Evolutionary conservation across 2,888 invertebrate species (phyloP).

Genomic region (Agapetus fuscipes): DNA sequence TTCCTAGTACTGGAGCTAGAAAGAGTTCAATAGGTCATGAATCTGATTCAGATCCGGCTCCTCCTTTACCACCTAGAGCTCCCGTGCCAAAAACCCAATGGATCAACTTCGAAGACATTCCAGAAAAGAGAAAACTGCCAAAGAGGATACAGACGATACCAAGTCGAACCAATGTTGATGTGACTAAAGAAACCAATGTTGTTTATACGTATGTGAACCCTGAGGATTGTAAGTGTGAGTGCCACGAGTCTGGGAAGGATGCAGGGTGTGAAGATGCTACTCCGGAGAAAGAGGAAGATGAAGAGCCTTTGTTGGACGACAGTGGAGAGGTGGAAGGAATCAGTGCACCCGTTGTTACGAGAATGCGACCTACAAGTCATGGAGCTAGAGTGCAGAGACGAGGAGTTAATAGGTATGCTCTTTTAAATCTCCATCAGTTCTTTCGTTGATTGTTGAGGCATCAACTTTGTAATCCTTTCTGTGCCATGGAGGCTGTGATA

Average conservation of each 20-base stretch:
- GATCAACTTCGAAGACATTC: constrained; percentile 83
- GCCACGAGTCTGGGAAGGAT: constrained; percentile 51
- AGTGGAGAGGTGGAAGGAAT: constrained; percentile 35
- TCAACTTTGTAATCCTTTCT: no score
- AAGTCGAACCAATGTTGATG: constrained; percentile 38
- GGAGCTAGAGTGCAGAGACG: constrained; percentile 29
- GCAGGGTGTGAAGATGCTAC: constrained; percentile 23
- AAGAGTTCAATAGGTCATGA: constrained; percentile 23
- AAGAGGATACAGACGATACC: constrained; percentile 77
- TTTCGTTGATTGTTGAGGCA: neutral
- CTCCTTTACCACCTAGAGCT: constrained; percentile 35
- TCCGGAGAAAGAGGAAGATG: constrained; percentile 26
- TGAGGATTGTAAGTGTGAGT: constrained; percentile 81
- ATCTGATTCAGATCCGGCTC: constrained; percentile 27
- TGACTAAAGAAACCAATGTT: constrained; percentile 34
- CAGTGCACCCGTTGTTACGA: constrained; percentile 38
- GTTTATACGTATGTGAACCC: constrained; percentile 76
- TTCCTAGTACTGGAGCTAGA: constrained; percentile 34
- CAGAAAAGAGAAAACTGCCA: constrained; percentile 70
- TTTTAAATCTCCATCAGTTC: neutral
- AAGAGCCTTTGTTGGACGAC: constrained; percentile 30
- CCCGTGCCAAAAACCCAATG: constrained; percentile 46
- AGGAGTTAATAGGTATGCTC: constrained; percentile 32
- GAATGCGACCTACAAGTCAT: constrained; percentile 28
- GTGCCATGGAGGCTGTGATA: no score